Conservation (phyloP, 2,888 invertebrate genomes). For the Lapara coniferarum region DNA sequence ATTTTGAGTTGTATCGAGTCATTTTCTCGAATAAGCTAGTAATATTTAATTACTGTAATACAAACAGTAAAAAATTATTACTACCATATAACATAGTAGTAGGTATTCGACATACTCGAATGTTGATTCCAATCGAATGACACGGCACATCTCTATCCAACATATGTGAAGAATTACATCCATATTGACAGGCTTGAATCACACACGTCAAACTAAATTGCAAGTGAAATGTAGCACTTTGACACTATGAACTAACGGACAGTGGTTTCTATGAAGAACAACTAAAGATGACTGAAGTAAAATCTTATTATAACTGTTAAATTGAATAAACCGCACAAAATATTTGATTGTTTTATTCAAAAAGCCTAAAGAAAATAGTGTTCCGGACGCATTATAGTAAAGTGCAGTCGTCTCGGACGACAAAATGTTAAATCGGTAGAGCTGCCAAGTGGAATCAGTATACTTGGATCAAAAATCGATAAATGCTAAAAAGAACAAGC, state of each 20-base stretch:
- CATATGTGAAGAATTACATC: not conserved
- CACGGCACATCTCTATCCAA: slow-evolving; percentile 3
- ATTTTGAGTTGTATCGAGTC: not conserved
- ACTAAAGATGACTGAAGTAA: slow-evolving; percentile 81
- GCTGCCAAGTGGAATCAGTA: no score
- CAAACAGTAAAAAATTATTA: no score
- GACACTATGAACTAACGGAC: slow-evolving; percentile 36
- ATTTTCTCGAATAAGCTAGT: not conserved
- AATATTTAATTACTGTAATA: no score
- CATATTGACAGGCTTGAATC: slow-evolving; percentile 34
- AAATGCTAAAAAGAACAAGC: no score
- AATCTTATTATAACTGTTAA: slow-evolving; percentile 80
- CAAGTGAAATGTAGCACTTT: slow-evolving; percentile 34
- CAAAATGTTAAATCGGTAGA: no score
- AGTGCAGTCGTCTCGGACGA: no score
- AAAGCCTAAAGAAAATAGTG: no score
- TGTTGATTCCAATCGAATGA: no score
- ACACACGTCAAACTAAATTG: slow-evolving; percentile 38
- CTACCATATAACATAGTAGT: no score
- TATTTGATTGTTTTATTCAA: slow-evolving; percentile 61
- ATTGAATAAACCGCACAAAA: slow-evolving; percentile 83
- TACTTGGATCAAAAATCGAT: no score
- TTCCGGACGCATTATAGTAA: no score
- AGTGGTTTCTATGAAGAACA: slow-evolving; percentile 49
- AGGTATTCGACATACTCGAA: no score